Evolutionary conservation across 2,113 vertebrate genomes (phyloP), one percentile per base, ranked within the genome.

Genomic region (Galeopterus variegatus): DNA sequence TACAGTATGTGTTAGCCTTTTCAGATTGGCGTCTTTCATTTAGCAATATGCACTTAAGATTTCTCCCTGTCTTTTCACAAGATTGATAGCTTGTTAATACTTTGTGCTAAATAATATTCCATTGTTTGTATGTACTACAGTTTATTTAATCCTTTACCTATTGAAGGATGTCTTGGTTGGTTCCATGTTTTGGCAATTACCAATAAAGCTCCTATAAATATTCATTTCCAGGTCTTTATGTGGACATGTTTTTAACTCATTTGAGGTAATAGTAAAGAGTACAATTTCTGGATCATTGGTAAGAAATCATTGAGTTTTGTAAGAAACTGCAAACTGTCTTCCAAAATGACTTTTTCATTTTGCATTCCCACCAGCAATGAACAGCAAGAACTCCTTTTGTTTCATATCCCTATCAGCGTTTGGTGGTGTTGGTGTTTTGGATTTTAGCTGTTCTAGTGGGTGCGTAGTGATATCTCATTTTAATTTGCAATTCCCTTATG

Each of bases 81-180:
- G n/a, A 48, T 96, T 33, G 36, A 81, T 75, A 88, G 26, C 21
- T 92, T 60, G 65, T 81, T 96, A 92, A 14, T 58, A 58, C 90
- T 93, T 65, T 81, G 1, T 23, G 60, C 28, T 45, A 12, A 90
- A 62, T 60, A 77, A 48, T 23, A 56, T 91, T 92, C 15, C 24
- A 69, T 73, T 67, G 21, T 85, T 36, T 54, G 56, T 18, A 50
- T 81, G 1, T 62, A 65, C 48, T 3, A 41, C 1, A 4, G 26
- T 82, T 88, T 93, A 95, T 82, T 88, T 64, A 81, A 75, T 36
- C n/a, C 56, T 80, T 93, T 11, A 50, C 6, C 41, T 75, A 70
- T 45, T 96, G 36, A 89, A 92, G 54, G n/a, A 58, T 1, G 24
- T 88, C 48, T 91, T 92, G 62, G 15, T 80, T 65, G 41, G n/a